Base-by-base conservation (phyloP, 2,888 invertebrate genomes). In the Myopa testacea region DNA sequence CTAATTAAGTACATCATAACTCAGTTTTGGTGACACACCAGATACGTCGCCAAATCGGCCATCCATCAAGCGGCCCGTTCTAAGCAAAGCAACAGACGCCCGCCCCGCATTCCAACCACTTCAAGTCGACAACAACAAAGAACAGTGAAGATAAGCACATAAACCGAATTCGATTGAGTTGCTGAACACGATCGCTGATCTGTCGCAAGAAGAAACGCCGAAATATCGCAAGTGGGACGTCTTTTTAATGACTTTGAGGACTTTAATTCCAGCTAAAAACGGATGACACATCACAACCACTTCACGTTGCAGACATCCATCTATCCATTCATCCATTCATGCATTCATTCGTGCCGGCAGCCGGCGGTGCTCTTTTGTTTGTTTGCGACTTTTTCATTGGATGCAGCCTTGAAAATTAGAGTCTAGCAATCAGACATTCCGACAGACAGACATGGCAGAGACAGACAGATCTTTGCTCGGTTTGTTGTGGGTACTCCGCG, bases 81-180 rank as follows among this genome's bases (percentile, higher is more conserved):
- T 19, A 58, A 67, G 14, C 38, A 68, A 70, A 58, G 40, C 3
- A 50, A 55, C 70, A 76, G 50, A n/a, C 63, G 34, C 67, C 12
- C 67, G 62, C 58, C 65, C 55, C 37, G 69, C 52, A 75, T 75
- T 75, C 69, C 69, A 68, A 65, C 68, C 58, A 68, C 8, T 50
- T 40, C 45, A 71, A 37, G 16, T 7, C 67, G 4, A 55, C 75
- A 19, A 10, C 16, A 37, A 19, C 65, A 74, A 50, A 40, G 37
- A 72, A 58, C 37, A 65, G 19, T 74, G 7, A 65, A 74, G 16
- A 65, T 37, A 50, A 50, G 34, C 6, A 65, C 34, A 65, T 7
- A 65, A 52, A 65, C 76, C 77, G 80, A 79, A 80, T 81, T 79
- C 79, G 81, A 77, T 63, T 65, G 37, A 67, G 45, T 62, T 60